Percentiles rank a stretch among this genome's conserved stretches.
Evolutionary conservation across 2,888 invertebrate genomes (phyloP).

Genomic region (Tetragonisca angustula): DNA sequence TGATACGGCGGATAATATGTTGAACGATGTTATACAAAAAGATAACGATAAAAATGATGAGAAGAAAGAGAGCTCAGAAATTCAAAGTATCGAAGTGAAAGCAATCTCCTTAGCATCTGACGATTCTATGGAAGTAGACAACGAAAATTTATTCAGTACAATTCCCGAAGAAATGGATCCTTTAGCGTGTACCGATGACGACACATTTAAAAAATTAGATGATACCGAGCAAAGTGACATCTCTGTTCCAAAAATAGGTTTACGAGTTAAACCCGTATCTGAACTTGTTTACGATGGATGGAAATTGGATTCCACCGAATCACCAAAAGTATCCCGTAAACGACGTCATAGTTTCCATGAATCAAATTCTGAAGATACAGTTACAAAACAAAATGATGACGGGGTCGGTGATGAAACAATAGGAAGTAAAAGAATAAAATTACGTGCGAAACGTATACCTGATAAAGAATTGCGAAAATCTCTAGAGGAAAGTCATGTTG

Average conservation of each 20-base stretch:
- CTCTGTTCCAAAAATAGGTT: conserved; percentile 61
- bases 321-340: conserved; percentile 74
- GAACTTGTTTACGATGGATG: conserved; percentile 79
- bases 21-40: conserved; percentile 21
- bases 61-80: conserved; percentile 60
- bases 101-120: conserved; percentile 68
- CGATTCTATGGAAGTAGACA: conserved; percentile 75
- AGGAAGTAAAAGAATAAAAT: conserved; percentile 79
- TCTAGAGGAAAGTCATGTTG: conserved; percentile 80
- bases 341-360: conserved; percentile 78
- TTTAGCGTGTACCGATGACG: conserved; percentile 78
- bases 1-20: not conserved
- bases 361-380: conserved; percentile 83
- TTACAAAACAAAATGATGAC: conserved; percentile 82
- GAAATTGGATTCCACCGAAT: conserved; percentile 76
- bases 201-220: conserved; percentile 49
- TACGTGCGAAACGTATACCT: conserved; percentile 75
- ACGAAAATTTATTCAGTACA: conserved; percentile 68
- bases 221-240: conserved; percentile 19
- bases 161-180: conserved; percentile 80
- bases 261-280: conserved; percentile 79
- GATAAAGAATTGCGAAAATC: conserved; percentile 79
- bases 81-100: conserved; percentile 71
- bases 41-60: conserved; percentile 35
- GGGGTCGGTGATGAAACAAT: conserved; percentile 65